These are phyloP conservation scores for Coracias cyanogaster DNA, from an alignment of 2,797 vertebrate genomes.

Conservation along the genomic window DNA sequence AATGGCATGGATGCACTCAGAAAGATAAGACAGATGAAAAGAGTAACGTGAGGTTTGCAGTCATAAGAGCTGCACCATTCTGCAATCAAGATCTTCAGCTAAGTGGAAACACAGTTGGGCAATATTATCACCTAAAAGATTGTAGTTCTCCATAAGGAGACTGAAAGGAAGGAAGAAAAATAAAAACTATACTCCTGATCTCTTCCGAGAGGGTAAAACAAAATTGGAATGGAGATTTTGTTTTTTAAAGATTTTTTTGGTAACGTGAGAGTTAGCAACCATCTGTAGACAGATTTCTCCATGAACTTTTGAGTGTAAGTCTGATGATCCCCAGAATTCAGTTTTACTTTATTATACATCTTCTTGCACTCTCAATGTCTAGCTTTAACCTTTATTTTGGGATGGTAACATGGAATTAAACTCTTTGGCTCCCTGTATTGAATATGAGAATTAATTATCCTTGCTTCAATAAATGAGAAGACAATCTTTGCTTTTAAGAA, in stretches of 20 bases:
- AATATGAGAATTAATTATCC: conserved; percentile 5
- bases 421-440: background rate
- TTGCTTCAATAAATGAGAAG: conserved; percentile 18
- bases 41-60: background rate
- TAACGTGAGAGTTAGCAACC: background rate
- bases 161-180: background rate
- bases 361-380: background rate
- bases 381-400: background rate
- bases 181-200: background rate
- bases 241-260: background rate
- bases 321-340: background rate
- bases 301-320: background rate
- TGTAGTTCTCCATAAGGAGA: background rate
- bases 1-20: background rate
- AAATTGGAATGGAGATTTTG: background rate
- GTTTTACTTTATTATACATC: background rate
- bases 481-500: background rate
- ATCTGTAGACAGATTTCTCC: background rate
- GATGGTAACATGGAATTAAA: background rate
- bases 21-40: background rate
- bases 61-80: background rate
- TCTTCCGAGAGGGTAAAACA: background rate
- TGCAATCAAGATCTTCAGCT: background rate
- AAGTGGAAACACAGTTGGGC: background rate
- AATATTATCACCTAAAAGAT: background rate